phyloP scores from a whole-genome alignment of 2,797 vertebrate species.

The Hydrocynus forskahlii region DNA sequence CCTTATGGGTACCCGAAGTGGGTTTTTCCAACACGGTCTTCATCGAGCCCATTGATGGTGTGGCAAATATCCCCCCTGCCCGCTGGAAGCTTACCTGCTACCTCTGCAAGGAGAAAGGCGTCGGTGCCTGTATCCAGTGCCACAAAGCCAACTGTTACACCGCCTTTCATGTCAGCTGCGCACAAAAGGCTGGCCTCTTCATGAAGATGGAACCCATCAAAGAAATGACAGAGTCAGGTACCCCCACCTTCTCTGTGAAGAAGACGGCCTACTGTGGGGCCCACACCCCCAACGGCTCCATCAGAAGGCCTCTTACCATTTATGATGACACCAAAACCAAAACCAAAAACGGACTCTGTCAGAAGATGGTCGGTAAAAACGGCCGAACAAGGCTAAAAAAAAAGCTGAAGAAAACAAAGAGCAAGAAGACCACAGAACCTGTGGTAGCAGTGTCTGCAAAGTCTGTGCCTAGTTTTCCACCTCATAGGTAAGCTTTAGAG shows the following conservation, averaged over 20 bases:
- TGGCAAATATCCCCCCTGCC: conserved; percentile 94
- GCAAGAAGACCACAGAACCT: conserved; percentile 82
- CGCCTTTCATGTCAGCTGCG: conserved; percentile 97
- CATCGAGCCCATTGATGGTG: conserved; percentile 97
- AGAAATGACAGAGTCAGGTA: conserved; percentile 82
- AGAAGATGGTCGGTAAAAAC: conserved; percentile 79
- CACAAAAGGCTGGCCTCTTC: conserved; percentile 91
- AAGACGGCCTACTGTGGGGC: conserved; percentile 95
- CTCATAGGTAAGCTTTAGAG: conserved; percentile 84
- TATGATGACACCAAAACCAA: conserved; percentile 83
- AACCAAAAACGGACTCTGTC: conserved; percentile 85
- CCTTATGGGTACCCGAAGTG: conserved; percentile 97
- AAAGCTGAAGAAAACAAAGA: conserved; percentile 83
- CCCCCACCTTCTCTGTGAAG: conserved; percentile 89
- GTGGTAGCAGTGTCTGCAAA: conserved; percentile 77
- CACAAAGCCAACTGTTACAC: conserved; percentile 97
- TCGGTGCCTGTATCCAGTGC: conserved; percentile 97
- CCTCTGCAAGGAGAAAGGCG: conserved; percentile 95
- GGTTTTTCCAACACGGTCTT: conserved; percentile 97
- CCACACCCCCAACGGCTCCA: conserved; percentile 91
- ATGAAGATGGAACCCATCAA: conserved; percentile 99
- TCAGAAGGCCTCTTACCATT: conserved; percentile 88
- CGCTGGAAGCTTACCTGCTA: conserved; percentile 98
- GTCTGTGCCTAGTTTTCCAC: conserved; percentile 87
- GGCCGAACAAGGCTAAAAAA: conserved; percentile 83